Evolutionary conservation across 1,140 invertebrate genomes (phyloP), one percentile per base, ranked within the genome.

Genomic region (Eciton burchellii): DNA sequence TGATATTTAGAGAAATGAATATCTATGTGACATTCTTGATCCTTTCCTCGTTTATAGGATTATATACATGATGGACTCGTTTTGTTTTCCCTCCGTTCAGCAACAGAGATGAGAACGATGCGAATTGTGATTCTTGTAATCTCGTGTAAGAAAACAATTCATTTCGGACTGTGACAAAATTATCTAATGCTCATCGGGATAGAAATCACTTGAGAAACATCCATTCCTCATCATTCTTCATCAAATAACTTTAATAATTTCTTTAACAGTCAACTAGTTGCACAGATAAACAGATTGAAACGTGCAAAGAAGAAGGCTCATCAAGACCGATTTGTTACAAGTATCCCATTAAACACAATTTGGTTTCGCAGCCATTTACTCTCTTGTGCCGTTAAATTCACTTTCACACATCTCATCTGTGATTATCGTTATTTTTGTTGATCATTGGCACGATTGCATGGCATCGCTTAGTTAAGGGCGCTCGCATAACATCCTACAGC

Each of bases 381-480:
- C 66, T 49, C 43, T 59, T 56, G 12, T 47, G 4, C 35, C 71
- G n/a, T n/a, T n/a, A n/a, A n/a, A n/a, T n/a, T 83, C 11, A 79
- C 24, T 72, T 86, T 57, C 57, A 35, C 19, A 63, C 26, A 77
- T 73, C 35, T 85, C 79, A 63, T 83, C 83, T 86, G 41, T 87
- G 60, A 47, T 52, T 74, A 74, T 86, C 66, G 57, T 82, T 76
- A 54, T 66, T 85, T 89, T 89, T 84, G 52, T 88, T 77, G 84
- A 86, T 89, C 85, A 89, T 84, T 82, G 82, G 91, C 91, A 91
- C 88, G 90, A 87, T 68, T 87, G 91, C 89, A 91, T 90, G 90
- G 86, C 89, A 84, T 87, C 83, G 90, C 90, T 91, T 90, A 81
- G 52, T 47, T 84, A 56, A 88, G 57, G 24, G 84, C 84, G 85